Evolutionary conservation across 2,888 invertebrate genomes (phyloP).

Genomic region (Drosophila melanosoma): DNA sequence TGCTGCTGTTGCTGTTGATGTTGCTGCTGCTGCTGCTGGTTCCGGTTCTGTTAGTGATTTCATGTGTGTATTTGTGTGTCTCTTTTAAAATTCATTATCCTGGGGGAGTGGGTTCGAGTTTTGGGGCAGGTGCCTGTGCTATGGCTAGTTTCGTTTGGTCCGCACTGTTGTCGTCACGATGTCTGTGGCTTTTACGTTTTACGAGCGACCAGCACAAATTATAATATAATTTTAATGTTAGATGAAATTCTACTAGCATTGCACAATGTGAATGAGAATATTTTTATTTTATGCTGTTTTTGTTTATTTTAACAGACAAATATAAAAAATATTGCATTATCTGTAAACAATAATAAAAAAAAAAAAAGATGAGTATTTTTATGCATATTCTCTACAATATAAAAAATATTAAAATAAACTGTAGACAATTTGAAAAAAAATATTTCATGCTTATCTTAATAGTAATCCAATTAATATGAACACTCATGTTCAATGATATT

Average conservation of each 20-base stretch:
- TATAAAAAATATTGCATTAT: background rate
- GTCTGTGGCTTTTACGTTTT: constrained; percentile 74
- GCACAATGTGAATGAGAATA: constrained; percentile 16
- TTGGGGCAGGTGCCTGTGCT: constrained; percentile 23
- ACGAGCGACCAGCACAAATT: constrained; percentile 50
- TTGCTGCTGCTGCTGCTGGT: constrained; percentile 9
- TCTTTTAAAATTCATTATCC: constrained; percentile 34
- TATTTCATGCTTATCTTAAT: background rate
- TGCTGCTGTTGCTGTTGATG: constrained; percentile 6
- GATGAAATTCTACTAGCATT: constrained; percentile 35
- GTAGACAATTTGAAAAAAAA: background rate
- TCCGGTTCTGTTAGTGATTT: constrained; percentile 21
- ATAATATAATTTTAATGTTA: constrained; percentile 40
- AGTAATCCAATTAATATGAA: background rate
- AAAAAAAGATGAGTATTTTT: background rate
- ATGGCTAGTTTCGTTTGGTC: constrained; percentile 17
- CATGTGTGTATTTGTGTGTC: background rate
- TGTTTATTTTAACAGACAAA: background rate
- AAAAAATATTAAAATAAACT: background rate
- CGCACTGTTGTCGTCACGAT: constrained; percentile 69
- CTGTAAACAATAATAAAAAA: background rate
- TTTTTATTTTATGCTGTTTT: background rate
- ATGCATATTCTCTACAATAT: too few species aligned
- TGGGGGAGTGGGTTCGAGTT: constrained; percentile 7
- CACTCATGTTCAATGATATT: background rate